Conservation (phyloP, 2,888 invertebrate genomes). For the Yponomeuta cagnagella region DNA sequence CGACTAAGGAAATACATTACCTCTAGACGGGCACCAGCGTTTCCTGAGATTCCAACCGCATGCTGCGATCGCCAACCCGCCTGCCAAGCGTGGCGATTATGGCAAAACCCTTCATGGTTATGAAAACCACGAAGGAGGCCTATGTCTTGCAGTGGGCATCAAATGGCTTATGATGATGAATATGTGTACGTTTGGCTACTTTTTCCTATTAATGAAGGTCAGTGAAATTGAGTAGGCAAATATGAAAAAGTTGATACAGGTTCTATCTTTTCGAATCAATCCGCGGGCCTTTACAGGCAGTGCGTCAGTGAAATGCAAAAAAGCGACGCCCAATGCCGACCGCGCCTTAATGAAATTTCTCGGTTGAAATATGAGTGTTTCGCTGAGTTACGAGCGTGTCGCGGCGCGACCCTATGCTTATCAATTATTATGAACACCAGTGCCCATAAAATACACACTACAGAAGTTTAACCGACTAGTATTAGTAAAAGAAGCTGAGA, state of each 20-base stretch:
- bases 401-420: slow-evolving; percentile 44
- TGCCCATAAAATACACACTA: slow-evolving; percentile 18
- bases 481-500: not conserved
- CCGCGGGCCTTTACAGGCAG: not conserved
- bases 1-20: too few species aligned
- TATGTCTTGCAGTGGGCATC: too few species aligned
- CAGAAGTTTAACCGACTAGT: not conserved
- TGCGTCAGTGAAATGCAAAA: slow-evolving; percentile 7
- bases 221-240: too few species aligned
- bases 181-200: too few species aligned
- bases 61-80: too few species aligned
- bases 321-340: not conserved
- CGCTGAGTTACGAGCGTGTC: slow-evolving; percentile 51
- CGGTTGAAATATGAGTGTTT: slow-evolving; percentile 47
- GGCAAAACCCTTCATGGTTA: too few species aligned
- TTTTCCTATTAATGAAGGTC: too few species aligned
- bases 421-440: slow-evolving; percentile 56
- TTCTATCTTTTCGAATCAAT: not conserved
- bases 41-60: too few species aligned
- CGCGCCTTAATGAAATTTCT: slow-evolving; percentile 38
- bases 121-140: too few species aligned
- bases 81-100: too few species aligned
- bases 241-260: not conserved
- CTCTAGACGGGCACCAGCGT: too few species aligned
- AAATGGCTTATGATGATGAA: too few species aligned